Base-by-base conservation (phyloP, 2,797 vertebrate species). In the Anguilla obscura region DNA sequence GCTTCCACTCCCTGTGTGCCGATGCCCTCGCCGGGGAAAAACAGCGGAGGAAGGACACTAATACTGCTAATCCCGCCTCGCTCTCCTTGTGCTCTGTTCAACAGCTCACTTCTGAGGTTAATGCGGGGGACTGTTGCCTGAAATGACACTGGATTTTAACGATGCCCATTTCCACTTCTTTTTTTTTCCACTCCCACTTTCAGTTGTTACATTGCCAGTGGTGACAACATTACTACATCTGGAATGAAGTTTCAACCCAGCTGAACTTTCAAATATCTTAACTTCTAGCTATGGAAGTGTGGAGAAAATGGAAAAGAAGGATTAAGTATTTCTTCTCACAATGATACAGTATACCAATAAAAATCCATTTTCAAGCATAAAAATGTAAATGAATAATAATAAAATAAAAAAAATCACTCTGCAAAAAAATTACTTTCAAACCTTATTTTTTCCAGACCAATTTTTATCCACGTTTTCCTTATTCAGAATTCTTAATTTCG, bases 91-190 rank as follows among this genome's bases (percentile, higher is more conserved):
- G 50, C 10, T 84, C 27, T 16, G 82, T 56, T 27, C 24, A 56
- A 48, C 52, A 84, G 82, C 82, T 84, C 10, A n/a, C n/a, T 33
- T 27, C 52, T 56, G 82, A 84, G 52, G 82, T 84, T 56, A 56
- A 84, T 48, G 40, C 79, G 45, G 79, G 45, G 82, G 52, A 84
- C 52, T 30, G 50, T 84, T 56, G 82, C 82, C 82, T 84, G 82
- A 84, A 84, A 54, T 84, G 82, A 84, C 82, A 54, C 52, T 30
- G 82, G 82, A 56, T 54, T 84, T 84, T 84, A 56, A 56, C 4
- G 50, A 56, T 56, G 24, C 40, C n/a, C 50, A 83, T 52, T 83
- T 83, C 40, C 16, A 2, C 1, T 14, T 18, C 6, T 7, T 14
- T n/a, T 83, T 52, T 54, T 27, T 56, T 7, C 52, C n/a, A 4